These are phyloP conservation scores for Carettochelys insculpta DNA, from an alignment of 2,113 vertebrate species.

Conservation along the genomic window DNA sequence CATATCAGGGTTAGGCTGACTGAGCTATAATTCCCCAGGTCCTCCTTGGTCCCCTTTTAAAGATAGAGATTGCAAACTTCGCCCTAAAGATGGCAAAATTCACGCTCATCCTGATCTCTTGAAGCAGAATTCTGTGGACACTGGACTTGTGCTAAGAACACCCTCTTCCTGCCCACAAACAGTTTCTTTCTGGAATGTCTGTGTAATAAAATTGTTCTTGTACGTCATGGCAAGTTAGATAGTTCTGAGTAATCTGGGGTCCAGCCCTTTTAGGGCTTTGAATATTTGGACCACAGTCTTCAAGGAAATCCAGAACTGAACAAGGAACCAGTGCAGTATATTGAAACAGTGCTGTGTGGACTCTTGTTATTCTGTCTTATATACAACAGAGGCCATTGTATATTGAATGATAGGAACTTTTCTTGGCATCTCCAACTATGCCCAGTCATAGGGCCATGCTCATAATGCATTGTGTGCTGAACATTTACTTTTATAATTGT, in stretches of 20 bases:
- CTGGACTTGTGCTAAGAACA: background rate
- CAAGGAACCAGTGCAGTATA: background rate
- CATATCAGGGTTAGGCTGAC: background rate
- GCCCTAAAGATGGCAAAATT: background rate
- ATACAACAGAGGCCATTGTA: background rate
- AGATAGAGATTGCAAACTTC: slow-evolving; percentile 4
- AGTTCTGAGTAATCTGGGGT: background rate
- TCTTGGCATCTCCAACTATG: background rate
- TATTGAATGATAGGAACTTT: background rate
- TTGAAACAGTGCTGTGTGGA: background rate
- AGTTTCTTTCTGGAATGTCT: background rate
- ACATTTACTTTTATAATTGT: background rate
- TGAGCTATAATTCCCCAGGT: background rate
- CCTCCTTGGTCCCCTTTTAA: background rate
- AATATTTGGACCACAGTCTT: background rate
- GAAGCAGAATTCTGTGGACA: background rate
- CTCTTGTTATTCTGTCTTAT: background rate
- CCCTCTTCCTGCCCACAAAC: background rate
- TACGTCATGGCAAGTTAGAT: background rate
- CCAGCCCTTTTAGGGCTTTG: background rate
- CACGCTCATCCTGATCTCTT: background rate
- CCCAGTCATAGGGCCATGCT: background rate
- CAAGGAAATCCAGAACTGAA: background rate
- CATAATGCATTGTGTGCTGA: background rate
- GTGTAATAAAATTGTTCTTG: background rate